Evolutionary conservation across 2,113 vertebrate genomes (phyloP).

Genomic region (Eretmochelys imbricata): DNA sequence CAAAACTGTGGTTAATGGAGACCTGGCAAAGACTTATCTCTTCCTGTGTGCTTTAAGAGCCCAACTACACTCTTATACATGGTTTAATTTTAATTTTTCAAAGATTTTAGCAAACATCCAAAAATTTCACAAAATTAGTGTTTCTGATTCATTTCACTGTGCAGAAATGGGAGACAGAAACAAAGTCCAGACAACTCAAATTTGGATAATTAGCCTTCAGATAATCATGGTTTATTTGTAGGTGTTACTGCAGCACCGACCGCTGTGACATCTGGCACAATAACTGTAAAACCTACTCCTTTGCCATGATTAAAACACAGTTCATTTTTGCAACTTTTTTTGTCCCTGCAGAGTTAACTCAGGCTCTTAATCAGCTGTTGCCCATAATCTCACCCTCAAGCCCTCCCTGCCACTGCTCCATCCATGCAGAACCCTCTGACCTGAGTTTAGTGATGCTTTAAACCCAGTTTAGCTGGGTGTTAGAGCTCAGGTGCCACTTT

Average conservation of each 20-base stretch:
- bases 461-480: background rate
- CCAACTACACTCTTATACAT: background rate
- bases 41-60: background rate
- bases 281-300: background rate
- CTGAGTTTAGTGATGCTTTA: background rate
- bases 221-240: background rate
- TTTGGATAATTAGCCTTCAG: background rate
- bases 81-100: background rate
- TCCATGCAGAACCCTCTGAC: background rate
- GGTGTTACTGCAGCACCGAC: background rate
- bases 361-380: background rate
- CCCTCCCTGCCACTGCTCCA: too few relatives aligned
- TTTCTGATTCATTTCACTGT: background rate
- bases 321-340: background rate
- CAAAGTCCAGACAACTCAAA: background rate
- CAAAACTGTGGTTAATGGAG: background rate
- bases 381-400: background rate
- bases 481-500: background rate
- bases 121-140: background rate
- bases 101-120: background rate
- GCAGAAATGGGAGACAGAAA: background rate
- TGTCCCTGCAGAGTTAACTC: background rate
- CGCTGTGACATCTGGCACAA: background rate
- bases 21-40: background rate
- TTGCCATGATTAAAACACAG: background rate